Evolutionary conservation across 2,888 invertebrate species (phyloP), one percentile per base, ranked within the genome.

Genomic region (Myathropa florea): DNA sequence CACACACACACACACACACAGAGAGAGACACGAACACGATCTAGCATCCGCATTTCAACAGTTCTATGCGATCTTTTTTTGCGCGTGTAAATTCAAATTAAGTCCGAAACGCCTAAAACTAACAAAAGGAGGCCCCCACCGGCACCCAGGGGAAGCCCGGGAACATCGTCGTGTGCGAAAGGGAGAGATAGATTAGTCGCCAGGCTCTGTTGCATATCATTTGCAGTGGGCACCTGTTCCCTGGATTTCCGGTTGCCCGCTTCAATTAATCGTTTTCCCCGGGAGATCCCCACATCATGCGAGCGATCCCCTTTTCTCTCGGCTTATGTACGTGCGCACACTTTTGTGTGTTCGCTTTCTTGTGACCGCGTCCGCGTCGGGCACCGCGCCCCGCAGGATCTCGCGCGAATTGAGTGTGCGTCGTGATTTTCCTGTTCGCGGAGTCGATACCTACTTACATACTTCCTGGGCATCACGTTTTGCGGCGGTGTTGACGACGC

Each of bases 161-260:
- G n/a, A n/a, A n/a, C 10, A 14, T 23, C 39, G n/a, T 7, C 46
- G 46, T 53, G 18, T 18, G 18, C 46, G 46, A n/a, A 46, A 18
- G 18, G 18, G 46, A 46, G n/a, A 46, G 46, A 46, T 18, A 18
- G n/a, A 46, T 18, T 21, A n/a, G 46, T 46, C 72, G 85, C 82
- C 55, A 83, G 83, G 82, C 85, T 85, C 57, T 64, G 85, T 70
- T 86, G 83, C 82, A 86, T 83, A 83, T 86, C 78, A 86, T 86
- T 86, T 82, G 85, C 85, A 78, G 78, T 78, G 78, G 83, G 85
- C 85, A 86, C 85, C 85, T 86, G 85, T 83, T 86, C 78, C 64
- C 72, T 86, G 85, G 82, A 86, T 86, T 86, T 86, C 85, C 85
- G 85, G 85, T 86, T 86, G 83, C 83, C 85, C 85, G 83, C 78